phyloP scores from a whole-genome alignment of 2,113 vertebrate species.

The Osmerus mordax region DNA sequence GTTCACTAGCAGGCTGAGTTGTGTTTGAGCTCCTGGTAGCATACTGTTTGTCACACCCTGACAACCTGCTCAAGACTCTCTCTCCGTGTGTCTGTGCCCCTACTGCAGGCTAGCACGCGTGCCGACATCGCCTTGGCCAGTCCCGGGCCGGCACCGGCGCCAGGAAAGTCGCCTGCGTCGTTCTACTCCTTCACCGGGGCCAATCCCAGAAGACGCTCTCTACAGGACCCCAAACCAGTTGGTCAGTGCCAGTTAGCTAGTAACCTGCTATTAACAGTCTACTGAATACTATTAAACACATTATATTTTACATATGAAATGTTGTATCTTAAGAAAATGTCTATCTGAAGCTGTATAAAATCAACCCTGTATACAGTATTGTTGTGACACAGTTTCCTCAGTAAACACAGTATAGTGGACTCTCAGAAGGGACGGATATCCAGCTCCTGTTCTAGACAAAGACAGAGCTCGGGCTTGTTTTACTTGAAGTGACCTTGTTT shows the following conservation, averaged over 20 bases:
- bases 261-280: too few relatives aligned
- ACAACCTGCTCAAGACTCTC: too few relatives aligned
- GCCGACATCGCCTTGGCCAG: conserved; percentile 82
- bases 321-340: too few relatives aligned
- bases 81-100: neutral
- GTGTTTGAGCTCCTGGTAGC: too few relatives aligned
- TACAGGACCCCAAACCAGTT: conserved; percentile 81
- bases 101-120: conserved; percentile 76
- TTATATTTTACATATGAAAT: too few relatives aligned
- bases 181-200: conserved; percentile 85
- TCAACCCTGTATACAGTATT: too few relatives aligned
- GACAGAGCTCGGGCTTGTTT: neutral
- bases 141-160: conserved; percentile 78
- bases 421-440: too few relatives aligned
- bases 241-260: conserved; percentile 70
- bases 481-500: conserved; percentile 4
- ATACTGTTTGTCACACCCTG: too few relatives aligned
- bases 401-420: too few relatives aligned
- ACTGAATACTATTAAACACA: too few relatives aligned
- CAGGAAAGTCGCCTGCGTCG: conserved; percentile 83
- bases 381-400: too few relatives aligned
- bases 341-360: too few relatives aligned
- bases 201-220: conserved; percentile 86
- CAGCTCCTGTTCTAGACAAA: neutral
- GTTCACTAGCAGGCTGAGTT: neutral